Evolutionary conservation across 2,888 invertebrate species (phyloP).

Genomic region (Empis livida): DNA sequence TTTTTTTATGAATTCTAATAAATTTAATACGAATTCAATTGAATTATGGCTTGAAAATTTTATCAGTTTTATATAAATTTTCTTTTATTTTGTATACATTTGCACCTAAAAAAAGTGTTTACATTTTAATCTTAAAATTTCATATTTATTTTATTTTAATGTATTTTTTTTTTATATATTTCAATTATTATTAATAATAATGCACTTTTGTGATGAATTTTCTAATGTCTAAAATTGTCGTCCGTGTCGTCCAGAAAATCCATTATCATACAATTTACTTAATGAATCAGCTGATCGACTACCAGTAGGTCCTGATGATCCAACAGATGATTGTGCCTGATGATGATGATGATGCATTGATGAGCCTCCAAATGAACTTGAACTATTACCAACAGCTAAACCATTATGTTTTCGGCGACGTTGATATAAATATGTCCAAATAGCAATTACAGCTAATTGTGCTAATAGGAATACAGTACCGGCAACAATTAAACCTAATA

Average conservation of each 20-base stretch:
- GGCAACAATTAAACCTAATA: conserved; percentile 69
- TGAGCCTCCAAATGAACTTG: conserved; percentile 5
- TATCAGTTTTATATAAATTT: too few species aligned
- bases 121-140: background rate
- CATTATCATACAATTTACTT: conserved; percentile 79
- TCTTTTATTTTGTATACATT: too few species aligned
- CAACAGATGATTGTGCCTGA: conserved; percentile 19
- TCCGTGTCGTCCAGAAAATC: conserved; percentile 52
- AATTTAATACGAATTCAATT: too few species aligned
- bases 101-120: too few species aligned
- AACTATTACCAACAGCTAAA: conserved; percentile 15
- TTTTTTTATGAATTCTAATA: too few species aligned
- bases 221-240: conserved; percentile 26
- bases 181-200: background rate
- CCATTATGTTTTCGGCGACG: conserved; percentile 44
- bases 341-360: background rate
- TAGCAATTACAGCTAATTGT: conserved; percentile 75
- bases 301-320: conserved; percentile 36
- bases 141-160: background rate
- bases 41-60: too few species aligned
- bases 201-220: background rate
- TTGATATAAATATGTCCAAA: conserved; percentile 83
- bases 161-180: background rate
- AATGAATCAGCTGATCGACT: conserved; percentile 56
- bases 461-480: conserved; percentile 75